Base-by-base conservation (phyloP, 2,888 invertebrate species). In the Drosophila lacicola region DNA sequence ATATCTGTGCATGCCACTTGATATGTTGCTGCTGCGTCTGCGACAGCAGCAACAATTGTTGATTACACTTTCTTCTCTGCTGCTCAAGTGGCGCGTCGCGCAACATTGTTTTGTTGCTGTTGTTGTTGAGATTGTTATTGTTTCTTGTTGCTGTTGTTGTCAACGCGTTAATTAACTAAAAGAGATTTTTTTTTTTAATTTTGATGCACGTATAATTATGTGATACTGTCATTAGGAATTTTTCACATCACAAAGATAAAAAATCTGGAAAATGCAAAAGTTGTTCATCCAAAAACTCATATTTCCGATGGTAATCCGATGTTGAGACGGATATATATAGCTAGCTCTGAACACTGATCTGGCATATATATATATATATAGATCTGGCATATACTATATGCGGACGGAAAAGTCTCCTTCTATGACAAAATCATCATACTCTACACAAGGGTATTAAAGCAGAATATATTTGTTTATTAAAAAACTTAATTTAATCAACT, bases 61-160 rank as follows among this genome's bases (percentile, higher is more conserved):
- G 71, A 74, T 70, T 74, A 63, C 61, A 78, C 70, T 78, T 81
- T 72, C 58, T 67, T 80, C 36, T 50, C 36, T 50, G 46, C 17
- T 67, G 49, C 37, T 47, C 29, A 51, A n/a, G 33, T 29, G 19
- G 33, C 41, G 29, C 33, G 29, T 53, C 53, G 41, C 42, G 19
- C 41, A 54, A 54, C 33, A 54, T 19, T 53, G 29, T 41, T 33
- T 5, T 42, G 17, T 36, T 46, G 33, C 36, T 46, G 41, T 37
- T 69, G 21, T 54, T 68, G 19, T 56, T 53, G 36, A 33, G 49
- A 50, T 54, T 60, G 55, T 61, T 71, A 68, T 64, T 6, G 6
- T 42, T 42, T 29, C 8, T 41, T 63, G 33, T 49, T 50, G 25
- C 44, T 47, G 51, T 58, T 63, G 60, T 62, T 75, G 72, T 66